Conservation (phyloP, 2,888 invertebrate genomes). For the Diarsia dahlii region DNA sequence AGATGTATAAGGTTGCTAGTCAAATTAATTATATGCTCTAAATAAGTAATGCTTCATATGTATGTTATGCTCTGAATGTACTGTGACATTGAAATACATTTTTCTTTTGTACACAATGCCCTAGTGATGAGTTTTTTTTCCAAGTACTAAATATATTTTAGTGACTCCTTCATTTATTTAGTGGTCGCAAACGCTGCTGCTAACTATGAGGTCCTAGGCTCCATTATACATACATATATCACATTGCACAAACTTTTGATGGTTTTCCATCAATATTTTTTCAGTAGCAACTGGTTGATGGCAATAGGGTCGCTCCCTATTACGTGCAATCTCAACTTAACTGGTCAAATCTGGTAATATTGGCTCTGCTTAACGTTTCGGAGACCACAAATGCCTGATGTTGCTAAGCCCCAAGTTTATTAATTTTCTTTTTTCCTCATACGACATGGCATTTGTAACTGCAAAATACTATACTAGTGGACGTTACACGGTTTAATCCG, state of each 20-base stretch:
- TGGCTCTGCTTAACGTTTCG: not conserved
- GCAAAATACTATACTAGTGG: not conserved
- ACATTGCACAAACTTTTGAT: not conserved
- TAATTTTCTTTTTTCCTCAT: not conserved
- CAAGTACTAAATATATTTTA: no score
- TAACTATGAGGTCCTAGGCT: not conserved
- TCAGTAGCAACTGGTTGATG: not conserved
- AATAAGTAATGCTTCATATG: constrained; percentile 5
- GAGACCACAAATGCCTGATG: not conserved
- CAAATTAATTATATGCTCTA: constrained; percentile 19
- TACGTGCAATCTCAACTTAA: not conserved
- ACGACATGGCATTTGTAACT: not conserved
- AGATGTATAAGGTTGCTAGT: not conserved
- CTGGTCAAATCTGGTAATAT: not conserved
- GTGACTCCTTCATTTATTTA: no score
- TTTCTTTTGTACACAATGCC: not conserved
- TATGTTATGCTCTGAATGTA: constrained; percentile 7
- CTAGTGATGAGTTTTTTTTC: not conserved
- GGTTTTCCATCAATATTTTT: not conserved
- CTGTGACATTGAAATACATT: constrained; percentile 11
- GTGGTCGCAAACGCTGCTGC: not conserved
- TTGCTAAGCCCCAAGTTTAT: no score
- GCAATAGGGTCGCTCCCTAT: not conserved
- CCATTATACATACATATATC: no score
- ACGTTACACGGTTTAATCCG: no score